phyloP scores from a whole-genome alignment of 2,113 vertebrate species.

The Xiphophorus hellerii region DNA sequence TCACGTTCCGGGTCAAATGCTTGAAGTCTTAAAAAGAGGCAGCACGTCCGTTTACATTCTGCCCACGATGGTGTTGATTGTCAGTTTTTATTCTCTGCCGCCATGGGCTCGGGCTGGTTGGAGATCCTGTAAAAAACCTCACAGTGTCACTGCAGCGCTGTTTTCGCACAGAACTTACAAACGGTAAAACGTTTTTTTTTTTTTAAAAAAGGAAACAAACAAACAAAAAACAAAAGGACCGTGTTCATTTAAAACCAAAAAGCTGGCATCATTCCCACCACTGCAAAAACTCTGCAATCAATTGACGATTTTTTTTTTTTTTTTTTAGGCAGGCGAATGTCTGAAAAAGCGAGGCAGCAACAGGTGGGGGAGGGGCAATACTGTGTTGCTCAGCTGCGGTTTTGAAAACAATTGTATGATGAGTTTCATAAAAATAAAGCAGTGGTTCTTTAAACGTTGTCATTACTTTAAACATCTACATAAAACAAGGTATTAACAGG shows the following conservation, averaged over 20 bases:
- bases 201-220: too few relatives aligned
- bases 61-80: conserved; percentile 43
- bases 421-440: too few relatives aligned
- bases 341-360: not conserved
- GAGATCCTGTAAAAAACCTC: too few relatives aligned
- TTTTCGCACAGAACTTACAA: not conserved
- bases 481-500: too few relatives aligned
- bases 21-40: not conserved
- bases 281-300: not conserved
- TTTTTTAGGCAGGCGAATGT: not conserved
- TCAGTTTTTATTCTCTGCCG: conserved; percentile 9
- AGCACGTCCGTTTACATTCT: conserved; percentile 12
- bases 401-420: too few relatives aligned
- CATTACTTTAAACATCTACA: too few relatives aligned
- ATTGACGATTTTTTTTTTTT: not conserved
- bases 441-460: too few relatives aligned
- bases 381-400: too few relatives aligned
- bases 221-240: not conserved
- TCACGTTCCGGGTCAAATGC: not conserved
- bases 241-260: not conserved
- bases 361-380: not conserved
- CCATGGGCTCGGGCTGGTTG: too few relatives aligned
- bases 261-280: not conserved
- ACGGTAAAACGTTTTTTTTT: not conserved
- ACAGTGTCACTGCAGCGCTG: too few relatives aligned